Evolutionary conservation across 1,140 invertebrate species (phyloP), one percentile per base, ranked within the genome.

Genomic region (Pseudomyrmex cubaensis): DNA sequence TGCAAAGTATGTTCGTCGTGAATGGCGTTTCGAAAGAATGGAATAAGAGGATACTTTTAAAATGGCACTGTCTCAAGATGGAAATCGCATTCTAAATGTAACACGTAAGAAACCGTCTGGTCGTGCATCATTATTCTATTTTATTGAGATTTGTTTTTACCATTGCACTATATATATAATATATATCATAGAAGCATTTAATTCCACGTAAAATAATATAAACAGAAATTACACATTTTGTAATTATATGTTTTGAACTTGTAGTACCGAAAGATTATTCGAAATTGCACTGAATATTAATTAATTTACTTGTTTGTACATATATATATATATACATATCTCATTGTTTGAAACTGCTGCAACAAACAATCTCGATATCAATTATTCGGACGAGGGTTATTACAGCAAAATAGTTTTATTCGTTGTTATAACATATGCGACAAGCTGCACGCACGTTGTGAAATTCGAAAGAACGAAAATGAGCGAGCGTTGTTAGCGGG

Each of bases 1-100:
- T 64, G 67, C 61, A 75, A 57, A 87, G 63, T 70, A 85, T 46
- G 86, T 87, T 87, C 74, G 67, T 70, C 57, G 57, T 20, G 22
- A 62, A 69, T 25, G 35, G 61, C 54, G 35, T 52, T 52, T 73
- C 25, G 48, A 64, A 46, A n/a, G 61, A 22, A 74, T 64, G 22
- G 72, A 64, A 73, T 83, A 63, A 69, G 54, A 69, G 67, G 22
- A 84, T 50, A 63, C 59, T 78, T 73, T 17, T 73, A 15, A 56
- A 69, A 46, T 57, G 35, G 50, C 59, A 87, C 73, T 87, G 72
- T 83, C 82, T 86, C 73, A 25, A 46, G 54, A 57, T 72, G 63
- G 46, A 85, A 83, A 44, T 73, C 48, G 12, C 48, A 66, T 66
- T 72, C 35, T 86, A 57, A 52, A 22, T 52, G 44, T 69, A 56